phyloP scores from a whole-genome alignment of 2,797 vertebrate genomes.

The Falco berigora region DNA sequence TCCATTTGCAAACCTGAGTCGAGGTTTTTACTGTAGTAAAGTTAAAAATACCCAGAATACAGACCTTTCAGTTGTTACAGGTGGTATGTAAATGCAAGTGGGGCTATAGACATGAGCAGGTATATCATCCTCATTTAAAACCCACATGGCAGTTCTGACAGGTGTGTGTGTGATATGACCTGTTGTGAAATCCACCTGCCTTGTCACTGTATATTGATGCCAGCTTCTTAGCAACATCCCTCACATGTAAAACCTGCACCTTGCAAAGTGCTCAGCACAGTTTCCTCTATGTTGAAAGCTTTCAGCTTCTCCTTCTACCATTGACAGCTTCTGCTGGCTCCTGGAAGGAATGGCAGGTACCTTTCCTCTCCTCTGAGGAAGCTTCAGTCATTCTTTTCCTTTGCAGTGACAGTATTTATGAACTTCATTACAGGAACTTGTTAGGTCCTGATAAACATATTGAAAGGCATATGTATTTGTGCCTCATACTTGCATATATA shows the following conservation, averaged over 20 bases:
- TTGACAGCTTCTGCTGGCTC: background rate
- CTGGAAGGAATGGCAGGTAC: background rate
- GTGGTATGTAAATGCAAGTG: background rate
- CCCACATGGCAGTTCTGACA: background rate
- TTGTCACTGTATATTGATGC: background rate
- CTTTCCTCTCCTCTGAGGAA: background rate
- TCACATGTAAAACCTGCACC: background rate
- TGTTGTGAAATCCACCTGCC: background rate
- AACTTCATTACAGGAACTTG: background rate
- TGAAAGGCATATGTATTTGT: background rate
- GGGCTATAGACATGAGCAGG: fast-evolving
- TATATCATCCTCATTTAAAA: background rate
- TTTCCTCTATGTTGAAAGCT: background rate
- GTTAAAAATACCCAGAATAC: background rate
- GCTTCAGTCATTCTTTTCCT: background rate
- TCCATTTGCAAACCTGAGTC: background rate
- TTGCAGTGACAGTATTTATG: background rate
- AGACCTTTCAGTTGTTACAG: background rate
- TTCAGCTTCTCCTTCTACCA: background rate
- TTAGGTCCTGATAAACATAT: background rate
- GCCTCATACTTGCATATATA: background rate
- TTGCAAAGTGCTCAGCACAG: background rate
- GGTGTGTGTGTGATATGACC: background rate
- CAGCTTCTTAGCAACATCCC: background rate
- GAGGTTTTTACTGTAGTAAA: background rate